Percentiles rank a stretch among this genome's conserved stretches.
Evolutionary conservation across 2,888 invertebrate species (phyloP).

Genomic region (Nomada ferruginata): DNA sequence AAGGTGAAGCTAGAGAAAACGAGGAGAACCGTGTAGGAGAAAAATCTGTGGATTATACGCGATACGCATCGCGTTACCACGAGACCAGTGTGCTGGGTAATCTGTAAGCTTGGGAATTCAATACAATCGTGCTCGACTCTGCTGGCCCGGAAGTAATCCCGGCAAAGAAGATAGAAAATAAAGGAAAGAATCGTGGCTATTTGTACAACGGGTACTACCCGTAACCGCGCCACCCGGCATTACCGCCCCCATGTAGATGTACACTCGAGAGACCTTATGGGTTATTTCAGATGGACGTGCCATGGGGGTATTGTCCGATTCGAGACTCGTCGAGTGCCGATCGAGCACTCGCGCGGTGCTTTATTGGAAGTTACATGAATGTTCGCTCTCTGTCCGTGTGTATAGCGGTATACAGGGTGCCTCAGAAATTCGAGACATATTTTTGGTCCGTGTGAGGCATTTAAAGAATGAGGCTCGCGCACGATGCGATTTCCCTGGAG

Average conservation of each 20-base stretch:
- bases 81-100: conserved; percentile 68
- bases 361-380: conserved; percentile 75
- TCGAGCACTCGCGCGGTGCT: conserved; percentile 72
- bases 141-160: conserved; percentile 76
- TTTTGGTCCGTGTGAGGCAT: background rate
- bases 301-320: conserved; percentile 74
- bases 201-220: conserved; percentile 21
- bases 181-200: conserved; percentile 9
- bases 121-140: conserved; percentile 62
- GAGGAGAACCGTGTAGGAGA: background rate
- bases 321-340: conserved; percentile 74
- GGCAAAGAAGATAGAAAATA: conserved; percentile 67
- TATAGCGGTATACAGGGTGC: conserved; percentile 17
- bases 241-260: conserved; percentile 22
- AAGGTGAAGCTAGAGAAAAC: no score
- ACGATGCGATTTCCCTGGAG: background rate
- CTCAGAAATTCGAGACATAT: background rate
- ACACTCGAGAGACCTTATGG: conserved; percentile 63
- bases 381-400: conserved; percentile 9
- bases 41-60: conserved; percentile 48
- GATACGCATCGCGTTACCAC: conserved; percentile 48
- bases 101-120: conserved; percentile 68
- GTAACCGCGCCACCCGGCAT: conserved; percentile 45
- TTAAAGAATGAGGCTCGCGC: no score
- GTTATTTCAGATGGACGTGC: conserved; percentile 74